These are phyloP conservation scores for Eucidaris tribuloides DNA, from an alignment of 35 echinoderm and acorn worm genomes.

Conservation along the genomic window DNA sequence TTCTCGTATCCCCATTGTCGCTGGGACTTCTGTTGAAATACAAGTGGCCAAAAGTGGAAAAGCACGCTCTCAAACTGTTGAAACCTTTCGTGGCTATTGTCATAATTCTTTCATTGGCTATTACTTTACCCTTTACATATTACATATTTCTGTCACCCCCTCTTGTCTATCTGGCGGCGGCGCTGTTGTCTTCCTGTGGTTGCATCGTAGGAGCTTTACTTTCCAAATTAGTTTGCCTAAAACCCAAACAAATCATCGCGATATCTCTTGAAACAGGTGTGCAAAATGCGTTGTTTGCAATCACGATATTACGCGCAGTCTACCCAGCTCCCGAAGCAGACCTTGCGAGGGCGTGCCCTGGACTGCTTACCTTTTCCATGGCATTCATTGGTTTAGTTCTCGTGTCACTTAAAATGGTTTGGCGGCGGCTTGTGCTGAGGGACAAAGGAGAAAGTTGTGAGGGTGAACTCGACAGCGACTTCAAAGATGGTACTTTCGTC, in stretches of 20 bases:
- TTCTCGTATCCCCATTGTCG: slow-evolving; percentile 9
- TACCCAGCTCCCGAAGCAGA: slow-evolving; percentile 43
- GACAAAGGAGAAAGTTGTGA: too few relatives aligned
- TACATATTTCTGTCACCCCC: not conserved
- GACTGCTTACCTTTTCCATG: not conserved
- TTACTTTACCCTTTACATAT: not conserved
- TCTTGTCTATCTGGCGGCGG: not conserved
- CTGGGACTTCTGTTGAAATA: slow-evolving; percentile 31
- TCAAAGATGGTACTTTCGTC: too few relatives aligned
- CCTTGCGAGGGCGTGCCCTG: not conserved
- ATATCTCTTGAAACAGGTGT: slow-evolving; percentile 57
- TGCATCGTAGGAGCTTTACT: slow-evolving; percentile 2
- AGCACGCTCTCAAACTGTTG: not conserved
- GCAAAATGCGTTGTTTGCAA: slow-evolving; percentile 30
- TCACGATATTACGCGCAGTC: not conserved
- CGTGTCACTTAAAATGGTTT: too few relatives aligned
- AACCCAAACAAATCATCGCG: not conserved
- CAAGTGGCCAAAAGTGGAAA: not conserved
- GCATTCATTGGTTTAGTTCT: not conserved
- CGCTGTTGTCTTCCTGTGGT: not conserved
- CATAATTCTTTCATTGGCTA: not conserved
- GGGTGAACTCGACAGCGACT: too few relatives aligned
- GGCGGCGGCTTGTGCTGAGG: too few relatives aligned
- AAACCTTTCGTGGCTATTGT: not conserved
- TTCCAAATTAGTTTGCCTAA: not conserved